Evolutionary conservation across 1,140 invertebrate genomes (phyloP).

Genomic region (Cyclina sinensis): DNA sequence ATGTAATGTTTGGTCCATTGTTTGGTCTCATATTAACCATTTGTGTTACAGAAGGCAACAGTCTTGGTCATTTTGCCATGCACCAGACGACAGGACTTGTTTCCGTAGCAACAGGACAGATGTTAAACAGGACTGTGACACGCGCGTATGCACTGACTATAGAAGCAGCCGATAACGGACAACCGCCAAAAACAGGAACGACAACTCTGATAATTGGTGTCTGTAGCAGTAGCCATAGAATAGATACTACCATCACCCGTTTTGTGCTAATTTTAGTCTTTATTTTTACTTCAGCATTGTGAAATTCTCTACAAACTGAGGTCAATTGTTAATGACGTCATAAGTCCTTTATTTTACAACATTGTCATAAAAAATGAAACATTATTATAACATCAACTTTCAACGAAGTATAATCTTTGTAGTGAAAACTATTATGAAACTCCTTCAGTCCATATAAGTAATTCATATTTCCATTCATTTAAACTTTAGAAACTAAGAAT

Average conservation of each 20-base stretch:
- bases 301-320: no score
- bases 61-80: slow-evolving; percentile 19
- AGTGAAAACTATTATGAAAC: no score
- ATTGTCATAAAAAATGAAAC: no score
- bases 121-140: slow-evolving; percentile 12
- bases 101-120: slow-evolving; percentile 1
- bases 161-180: slow-evolving; percentile 44
- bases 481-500: no score
- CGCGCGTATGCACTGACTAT: slow-evolving; percentile 16
- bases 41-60: slow-evolving; percentile 13
- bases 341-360: no score
- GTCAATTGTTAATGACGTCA: no score
- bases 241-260: not conserved
- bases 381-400: no score
- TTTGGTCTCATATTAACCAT: no score
- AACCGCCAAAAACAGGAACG: slow-evolving; percentile 36
- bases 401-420: no score
- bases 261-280: not conserved
- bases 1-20: no score
- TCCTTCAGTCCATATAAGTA: no score
- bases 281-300: not conserved
- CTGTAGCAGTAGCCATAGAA: not conserved
- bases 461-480: no score
- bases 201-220: slow-evolving; percentile 21
- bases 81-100: not conserved